Evolutionary conservation across 2,888 invertebrate species (phyloP).

Genomic region (Byasa hedistus): DNA sequence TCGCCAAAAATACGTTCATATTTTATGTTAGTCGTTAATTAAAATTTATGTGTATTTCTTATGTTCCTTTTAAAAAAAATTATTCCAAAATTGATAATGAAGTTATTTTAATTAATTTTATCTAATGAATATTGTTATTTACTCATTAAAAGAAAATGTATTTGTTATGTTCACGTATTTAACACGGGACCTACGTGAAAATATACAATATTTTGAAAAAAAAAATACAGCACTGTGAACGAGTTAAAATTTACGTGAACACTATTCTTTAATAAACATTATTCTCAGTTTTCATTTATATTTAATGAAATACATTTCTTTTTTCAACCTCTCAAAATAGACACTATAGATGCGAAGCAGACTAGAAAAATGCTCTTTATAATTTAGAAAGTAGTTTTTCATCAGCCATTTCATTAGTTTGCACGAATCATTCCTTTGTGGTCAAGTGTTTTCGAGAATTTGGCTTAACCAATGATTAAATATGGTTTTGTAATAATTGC

Average conservation of each 20-base stretch:
- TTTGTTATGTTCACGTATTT: background rate
- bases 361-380: slow-evolving; percentile 26
- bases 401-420: slow-evolving; percentile 77
- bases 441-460: slow-evolving; percentile 51
- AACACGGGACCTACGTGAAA: background rate
- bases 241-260: background rate
- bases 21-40: background rate
- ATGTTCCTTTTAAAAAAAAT: slow-evolving; percentile 21
- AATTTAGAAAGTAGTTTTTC: slow-evolving; percentile 41
- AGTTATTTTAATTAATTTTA: background rate
- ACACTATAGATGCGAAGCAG: slow-evolving; percentile 12
- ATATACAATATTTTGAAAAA: background rate
- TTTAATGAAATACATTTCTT: background rate
- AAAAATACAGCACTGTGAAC: background rate
- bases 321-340: slow-evolving; percentile 14
- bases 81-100: slow-evolving; percentile 22
- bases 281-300: background rate
- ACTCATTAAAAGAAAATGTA: background rate
- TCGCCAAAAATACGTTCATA: background rate
- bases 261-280: background rate
- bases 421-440: slow-evolving; percentile 83
- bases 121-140: background rate
- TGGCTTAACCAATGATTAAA: slow-evolving; percentile 27
- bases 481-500: slow-evolving; percentile 3
- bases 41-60: background rate